A percentile compares a stretch with the other conserved stretches of the same genome.
phyloP scores from a whole-genome alignment of 2,888 invertebrate species.

The Alentia gelatinosa region DNA sequence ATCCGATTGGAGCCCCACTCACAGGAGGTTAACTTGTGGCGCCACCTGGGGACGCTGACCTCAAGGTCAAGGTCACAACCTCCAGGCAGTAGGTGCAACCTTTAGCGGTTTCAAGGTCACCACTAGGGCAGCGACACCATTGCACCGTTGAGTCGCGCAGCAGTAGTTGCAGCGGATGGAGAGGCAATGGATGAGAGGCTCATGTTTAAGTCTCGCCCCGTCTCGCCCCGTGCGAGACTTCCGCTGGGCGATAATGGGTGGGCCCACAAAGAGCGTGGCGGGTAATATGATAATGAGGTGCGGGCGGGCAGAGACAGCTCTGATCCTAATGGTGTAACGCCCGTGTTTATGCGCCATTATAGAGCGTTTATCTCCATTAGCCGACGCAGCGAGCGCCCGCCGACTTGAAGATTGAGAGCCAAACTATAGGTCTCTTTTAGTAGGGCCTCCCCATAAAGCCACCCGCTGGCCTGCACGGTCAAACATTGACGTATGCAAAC shows the following conservation, averaged over 20 bases:
- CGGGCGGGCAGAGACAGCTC: slow-evolving; percentile 1
- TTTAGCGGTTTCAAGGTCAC: slow-evolving; percentile 34
- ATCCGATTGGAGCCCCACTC: neutral
- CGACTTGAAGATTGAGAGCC: slow-evolving; percentile 6
- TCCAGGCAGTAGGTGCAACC: slow-evolving; percentile 5
- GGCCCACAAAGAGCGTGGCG: neutral
- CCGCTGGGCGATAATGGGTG: slow-evolving; percentile 12
- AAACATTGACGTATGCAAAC: slow-evolving; percentile 52
- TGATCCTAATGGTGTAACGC: slow-evolving; percentile 43
- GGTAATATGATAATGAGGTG: slow-evolving; percentile 19
- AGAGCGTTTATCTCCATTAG: slow-evolving; percentile 50
- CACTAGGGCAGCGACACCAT: neutral
- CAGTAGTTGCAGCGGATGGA: neutral
- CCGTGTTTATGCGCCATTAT: slow-evolving; percentile 46
- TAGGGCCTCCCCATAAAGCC: neutral
- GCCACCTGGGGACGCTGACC: slow-evolving; percentile 18
- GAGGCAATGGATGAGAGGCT: slow-evolving; percentile 27
- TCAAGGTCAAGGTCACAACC: slow-evolving; percentile 18
- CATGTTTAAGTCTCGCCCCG: slow-evolving; percentile 3
- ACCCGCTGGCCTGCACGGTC: neutral
- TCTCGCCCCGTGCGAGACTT: slow-evolving; percentile 4
- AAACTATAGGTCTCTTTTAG: slow-evolving; percentile 48
- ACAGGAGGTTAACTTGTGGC: slow-evolving; percentile 35
- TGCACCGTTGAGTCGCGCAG: neutral
- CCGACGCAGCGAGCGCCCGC: neutral